phyloP scores from a whole-genome alignment of 2,113 vertebrate species.

The Colinus virginianus region DNA sequence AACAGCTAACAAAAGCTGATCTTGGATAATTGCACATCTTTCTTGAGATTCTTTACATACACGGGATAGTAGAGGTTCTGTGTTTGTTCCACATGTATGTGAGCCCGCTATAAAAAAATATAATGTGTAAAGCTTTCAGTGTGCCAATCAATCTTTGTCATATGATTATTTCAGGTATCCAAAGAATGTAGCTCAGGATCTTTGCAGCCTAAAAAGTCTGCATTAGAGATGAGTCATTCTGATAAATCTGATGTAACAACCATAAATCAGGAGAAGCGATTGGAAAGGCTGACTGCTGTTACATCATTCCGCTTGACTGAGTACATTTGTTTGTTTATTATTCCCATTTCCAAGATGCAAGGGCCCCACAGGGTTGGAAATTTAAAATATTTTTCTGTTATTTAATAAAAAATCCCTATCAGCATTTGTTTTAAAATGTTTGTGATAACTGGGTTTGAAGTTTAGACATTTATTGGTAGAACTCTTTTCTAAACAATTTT shows the following conservation, averaged over 20 bases:
- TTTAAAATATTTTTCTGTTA: background rate
- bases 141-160: background rate
- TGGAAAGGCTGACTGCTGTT: background rate
- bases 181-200: slow-evolving; percentile 18
- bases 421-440: background rate
- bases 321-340: slow-evolving; percentile 19
- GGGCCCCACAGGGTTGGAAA: background rate
- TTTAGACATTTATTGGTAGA: background rate
- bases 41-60: background rate
- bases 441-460: background rate
- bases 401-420: background rate
- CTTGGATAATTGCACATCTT: background rate
- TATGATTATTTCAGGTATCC: background rate
- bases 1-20: background rate
- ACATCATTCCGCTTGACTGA: background rate
- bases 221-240: background rate
- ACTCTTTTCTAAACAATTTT: background rate
- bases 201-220: background rate
- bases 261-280: background rate
- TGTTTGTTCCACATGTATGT: background rate
- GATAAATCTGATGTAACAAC: slow-evolving; percentile 19
- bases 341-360: background rate
- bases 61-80: background rate
- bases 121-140: background rate
- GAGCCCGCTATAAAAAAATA: background rate